Evolutionary conservation across 2,113 vertebrate species (phyloP).

Genomic region (Microtus pennsylvanicus): DNA sequence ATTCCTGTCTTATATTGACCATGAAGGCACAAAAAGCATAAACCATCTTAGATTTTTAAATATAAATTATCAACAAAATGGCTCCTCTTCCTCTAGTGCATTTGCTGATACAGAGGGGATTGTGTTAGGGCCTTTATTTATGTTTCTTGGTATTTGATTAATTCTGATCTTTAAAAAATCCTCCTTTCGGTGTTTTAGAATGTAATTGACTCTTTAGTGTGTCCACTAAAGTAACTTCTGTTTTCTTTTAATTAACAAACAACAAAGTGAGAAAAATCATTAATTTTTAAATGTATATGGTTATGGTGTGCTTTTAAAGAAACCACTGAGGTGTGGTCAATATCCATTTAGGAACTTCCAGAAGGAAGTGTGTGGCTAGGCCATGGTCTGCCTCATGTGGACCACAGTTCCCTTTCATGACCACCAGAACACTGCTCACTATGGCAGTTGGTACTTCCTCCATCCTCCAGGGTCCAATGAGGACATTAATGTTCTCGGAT

Average conservation of each 20-base stretch:
- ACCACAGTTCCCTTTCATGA: constrained; percentile 37
- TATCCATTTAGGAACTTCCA: constrained; percentile 38
- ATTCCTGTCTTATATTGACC: neutral
- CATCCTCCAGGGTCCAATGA: neutral
- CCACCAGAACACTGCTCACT: constrained; percentile 5
- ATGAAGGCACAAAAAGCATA: neutral
- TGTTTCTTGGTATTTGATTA: neutral
- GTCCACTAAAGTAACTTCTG: neutral
- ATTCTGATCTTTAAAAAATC: neutral
- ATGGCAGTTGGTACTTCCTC: constrained; percentile 54
- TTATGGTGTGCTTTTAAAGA: neutral
- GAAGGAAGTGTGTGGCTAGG: neutral
- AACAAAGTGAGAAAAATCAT: neutral
- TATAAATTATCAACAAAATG: neutral
- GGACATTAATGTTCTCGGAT: neutral
- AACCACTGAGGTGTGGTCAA: neutral
- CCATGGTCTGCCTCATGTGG: neutral
- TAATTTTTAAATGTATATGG: neutral
- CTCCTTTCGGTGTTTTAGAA: constrained; percentile 48
- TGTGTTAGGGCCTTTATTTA: neutral
- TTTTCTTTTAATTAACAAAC: constrained; percentile 19
- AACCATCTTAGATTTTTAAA: constrained; percentile 47
- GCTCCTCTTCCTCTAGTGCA: neutral
- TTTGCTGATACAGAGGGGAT: neutral
- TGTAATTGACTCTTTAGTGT: neutral